Evolutionary conservation across 2,113 vertebrate species (phyloP).

Genomic region (Lathamus discolor): DNA sequence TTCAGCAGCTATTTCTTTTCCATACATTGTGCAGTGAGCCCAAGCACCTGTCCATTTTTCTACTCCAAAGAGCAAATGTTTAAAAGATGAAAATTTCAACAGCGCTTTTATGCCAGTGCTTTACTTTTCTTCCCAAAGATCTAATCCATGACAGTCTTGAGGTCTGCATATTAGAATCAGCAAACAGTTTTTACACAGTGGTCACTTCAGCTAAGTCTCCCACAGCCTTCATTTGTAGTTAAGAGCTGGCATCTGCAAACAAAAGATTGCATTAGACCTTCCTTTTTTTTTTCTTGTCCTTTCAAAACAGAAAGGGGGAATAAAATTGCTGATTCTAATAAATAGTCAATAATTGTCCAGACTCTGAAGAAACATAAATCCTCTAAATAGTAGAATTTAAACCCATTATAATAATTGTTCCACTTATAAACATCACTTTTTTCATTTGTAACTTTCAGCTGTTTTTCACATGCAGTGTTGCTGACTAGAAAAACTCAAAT

Average conservation of each 20-base stretch:
- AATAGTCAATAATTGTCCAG: not conserved
- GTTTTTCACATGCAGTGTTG: conserved; percentile 55
- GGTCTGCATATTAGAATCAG: not conserved
- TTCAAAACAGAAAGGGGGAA: not conserved
- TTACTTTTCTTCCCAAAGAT: not conserved
- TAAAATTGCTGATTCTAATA: not conserved
- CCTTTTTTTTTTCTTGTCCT: not conserved
- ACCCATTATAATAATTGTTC: conserved; percentile 28
- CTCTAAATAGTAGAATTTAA: not conserved
- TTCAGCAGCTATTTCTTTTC: not conserved
- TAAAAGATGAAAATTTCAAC: not conserved
- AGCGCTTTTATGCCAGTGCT: not conserved
- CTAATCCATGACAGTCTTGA: not conserved
- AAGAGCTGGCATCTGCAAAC: not conserved
- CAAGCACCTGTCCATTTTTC: not conserved
- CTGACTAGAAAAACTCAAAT: conserved; percentile 49
- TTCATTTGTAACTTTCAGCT: conserved; percentile 50
- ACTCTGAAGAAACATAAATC: not conserved
- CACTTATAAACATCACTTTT: conserved; percentile 54
- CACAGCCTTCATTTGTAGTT: not conserved
- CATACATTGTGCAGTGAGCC: not conserved
- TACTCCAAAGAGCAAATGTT: not conserved
- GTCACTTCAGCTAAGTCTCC: not conserved
- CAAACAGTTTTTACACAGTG: not conserved
- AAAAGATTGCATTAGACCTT: not conserved